Conservation (phyloP, 2,113 vertebrate genomes). For the Anser brachyrhynchus region DNA sequence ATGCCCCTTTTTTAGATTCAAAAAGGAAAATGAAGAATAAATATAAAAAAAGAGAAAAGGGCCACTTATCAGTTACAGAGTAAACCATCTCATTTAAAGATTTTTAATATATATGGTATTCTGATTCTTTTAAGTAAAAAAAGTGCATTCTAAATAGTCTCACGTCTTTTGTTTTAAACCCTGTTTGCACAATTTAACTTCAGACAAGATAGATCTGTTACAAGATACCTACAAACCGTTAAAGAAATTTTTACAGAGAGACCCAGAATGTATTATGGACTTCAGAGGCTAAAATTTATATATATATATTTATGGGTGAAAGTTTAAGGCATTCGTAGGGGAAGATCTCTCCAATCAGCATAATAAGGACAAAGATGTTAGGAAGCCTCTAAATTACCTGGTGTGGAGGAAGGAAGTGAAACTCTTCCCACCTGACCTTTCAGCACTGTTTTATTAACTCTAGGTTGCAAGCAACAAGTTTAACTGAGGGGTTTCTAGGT, state of each 20-base stretch:
- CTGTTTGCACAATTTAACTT: neutral
- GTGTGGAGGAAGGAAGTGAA: constrained; percentile 46
- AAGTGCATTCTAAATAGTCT: neutral
- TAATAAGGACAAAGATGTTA: neutral
- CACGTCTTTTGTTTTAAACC: neutral
- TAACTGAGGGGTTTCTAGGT: neutral
- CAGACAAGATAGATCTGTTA: neutral
- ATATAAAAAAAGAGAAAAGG: neutral
- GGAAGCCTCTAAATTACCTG: constrained; percentile 6
- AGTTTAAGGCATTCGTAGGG: neutral
- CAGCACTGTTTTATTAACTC: constrained; percentile 33
- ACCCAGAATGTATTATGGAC: neutral
- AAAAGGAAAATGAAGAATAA: neutral
- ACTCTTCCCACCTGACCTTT: constrained; percentile 43
- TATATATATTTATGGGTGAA: neutral
- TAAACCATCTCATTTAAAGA: neutral
- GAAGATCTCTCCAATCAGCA: neutral
- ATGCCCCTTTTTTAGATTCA: neutral
- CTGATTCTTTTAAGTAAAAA: neutral
- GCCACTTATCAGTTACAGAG: neutral
- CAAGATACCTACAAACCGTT: neutral
- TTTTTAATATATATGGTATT: neutral
- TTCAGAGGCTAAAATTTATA: neutral
- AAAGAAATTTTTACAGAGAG: neutral
- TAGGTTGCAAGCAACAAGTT: constrained; percentile 15